phyloP scores from a whole-genome alignment of 2,113 vertebrate genomes.

The Sturnus vulgaris region DNA sequence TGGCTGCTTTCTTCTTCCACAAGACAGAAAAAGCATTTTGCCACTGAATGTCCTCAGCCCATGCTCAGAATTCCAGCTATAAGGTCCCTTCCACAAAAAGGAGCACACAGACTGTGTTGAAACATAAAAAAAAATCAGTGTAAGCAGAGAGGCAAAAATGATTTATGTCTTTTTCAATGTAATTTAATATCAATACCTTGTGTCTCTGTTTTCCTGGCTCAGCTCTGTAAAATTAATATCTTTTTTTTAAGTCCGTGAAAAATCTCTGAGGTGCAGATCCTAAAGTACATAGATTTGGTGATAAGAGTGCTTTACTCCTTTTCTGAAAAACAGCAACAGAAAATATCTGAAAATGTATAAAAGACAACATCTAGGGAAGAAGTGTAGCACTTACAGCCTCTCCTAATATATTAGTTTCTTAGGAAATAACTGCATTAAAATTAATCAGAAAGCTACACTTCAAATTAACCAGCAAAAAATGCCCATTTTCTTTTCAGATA shows the following conservation, averaged over 20 bases:
- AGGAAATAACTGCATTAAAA: not conserved
- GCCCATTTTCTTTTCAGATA: constrained; percentile 27
- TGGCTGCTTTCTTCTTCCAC: not conserved
- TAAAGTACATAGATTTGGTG: constrained; percentile 19
- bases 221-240: not conserved
- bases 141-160: constrained; percentile 38
- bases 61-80: not conserved
- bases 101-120: not conserved
- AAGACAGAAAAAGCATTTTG: not conserved
- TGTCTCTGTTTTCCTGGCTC: constrained; percentile 27
- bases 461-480: constrained; percentile 51
- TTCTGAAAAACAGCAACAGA: constrained; percentile 14
- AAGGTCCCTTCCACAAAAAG: not conserved
- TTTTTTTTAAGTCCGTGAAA: constrained; percentile 41
- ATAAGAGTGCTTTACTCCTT: constrained; percentile 54
- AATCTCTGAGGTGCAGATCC: not conserved
- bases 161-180: constrained; percentile 44
- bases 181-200: constrained; percentile 42
- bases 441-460: constrained; percentile 46
- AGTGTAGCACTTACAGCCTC: not conserved
- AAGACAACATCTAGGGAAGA: not conserved
- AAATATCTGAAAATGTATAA: constrained; percentile 35
- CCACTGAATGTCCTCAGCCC: not conserved
- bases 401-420: constrained; percentile 22
- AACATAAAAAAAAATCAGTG: constrained; percentile 44